Base-by-base conservation (phyloP, 2,888 invertebrate species). In the Callyntrura guangdongensis region DNA sequence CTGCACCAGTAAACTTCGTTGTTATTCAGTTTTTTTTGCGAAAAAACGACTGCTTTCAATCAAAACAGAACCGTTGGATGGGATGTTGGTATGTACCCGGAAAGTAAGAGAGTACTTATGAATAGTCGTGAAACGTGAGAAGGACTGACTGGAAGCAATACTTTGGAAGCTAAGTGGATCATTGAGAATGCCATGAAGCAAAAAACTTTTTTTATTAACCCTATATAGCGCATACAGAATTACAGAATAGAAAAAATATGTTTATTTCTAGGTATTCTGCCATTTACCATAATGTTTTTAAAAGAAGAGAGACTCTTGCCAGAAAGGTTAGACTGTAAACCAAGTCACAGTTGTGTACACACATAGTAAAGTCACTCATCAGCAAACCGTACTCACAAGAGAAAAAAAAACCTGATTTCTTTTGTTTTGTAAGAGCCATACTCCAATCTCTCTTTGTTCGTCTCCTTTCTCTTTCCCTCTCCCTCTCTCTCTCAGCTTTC, bases 21-120 rank as follows among this genome's bases (percentile, higher is more conserved):
- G 11, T 47, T 67, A 59, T 86, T 77, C 59, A 64, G 36, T 22
- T 45, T 64, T 22, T 45, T 64, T 64, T 59, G 81, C 81, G 59
- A 81, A 86, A 77, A 74, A 86, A 86, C 47, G 77, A 81, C 87
- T 87, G 56, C 81, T 87, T 87, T 87, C 87, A 87, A 87, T 87
- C 87, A 87, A 88, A 88, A 83, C 22, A 88, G 81, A 81, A 20
- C 11, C 25, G 49, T 27, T 45, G 53, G 59, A 47, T 69, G 77
- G 69, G 72, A 36, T 83, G 47, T 77, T 17, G n/a, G 27, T 74
- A 47, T 67, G 45, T 20, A 20, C 25, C 45, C 9, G 77, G 22
- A 79, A 36, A 61, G 61, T n/a, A 36, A 3, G 20, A 12, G 17
- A 36, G 25, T 49, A 61, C 17, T n/a, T 56, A n/a, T 12, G n/a